Base-by-base conservation (phyloP, 2,797 vertebrate genomes). In the Chrysolophus pictus region DNA sequence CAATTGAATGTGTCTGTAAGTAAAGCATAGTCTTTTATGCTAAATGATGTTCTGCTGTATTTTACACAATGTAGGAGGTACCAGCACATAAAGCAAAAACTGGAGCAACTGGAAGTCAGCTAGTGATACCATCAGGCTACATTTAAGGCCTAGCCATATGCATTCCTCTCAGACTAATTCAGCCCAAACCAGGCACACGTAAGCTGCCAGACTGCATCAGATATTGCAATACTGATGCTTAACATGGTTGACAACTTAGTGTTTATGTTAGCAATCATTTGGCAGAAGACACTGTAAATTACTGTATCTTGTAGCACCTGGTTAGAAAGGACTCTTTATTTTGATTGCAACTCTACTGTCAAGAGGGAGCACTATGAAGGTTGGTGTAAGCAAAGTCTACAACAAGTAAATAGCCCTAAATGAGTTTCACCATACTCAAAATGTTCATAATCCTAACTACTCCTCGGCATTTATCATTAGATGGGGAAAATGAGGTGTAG, bases 341-440 rank as follows among this genome's bases (percentile, higher is more conserved):
- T 67, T 59, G 46, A 41, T 29, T 73, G 39, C 7, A 67, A n/a
- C 14, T 88, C 10, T 92, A 42, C 74, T 86, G 29, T 26, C 17
- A 56, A 73, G 44, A 73, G 9, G 35, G 11, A 14, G 53, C 31
- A 17, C 24, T 31, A 10, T 3, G 2, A 62, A 39, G 56, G 53
- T 46, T 33, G 4, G 7, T 46, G 23, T 0, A 2, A 74, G 22
- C 10, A 35, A 0, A 2, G 26, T 51, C 26, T 72, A 8, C 26
- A 56, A 47, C 10, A 37, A 58, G 46, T 39, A 63, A 88, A 56
- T 44, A 60, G 6, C 41, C 33, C 70, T 60, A 53, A 33, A 70
- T 13, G 29, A 44, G 11, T 82, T 88, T 35, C 21, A 31, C 14
- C 6, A 13, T 9, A 8, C 41, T 69, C 33, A 59, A 42, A 87